Evolutionary conservation across 1,140 invertebrate genomes (phyloP).

Genomic region (Frieseomelitta varia): DNA sequence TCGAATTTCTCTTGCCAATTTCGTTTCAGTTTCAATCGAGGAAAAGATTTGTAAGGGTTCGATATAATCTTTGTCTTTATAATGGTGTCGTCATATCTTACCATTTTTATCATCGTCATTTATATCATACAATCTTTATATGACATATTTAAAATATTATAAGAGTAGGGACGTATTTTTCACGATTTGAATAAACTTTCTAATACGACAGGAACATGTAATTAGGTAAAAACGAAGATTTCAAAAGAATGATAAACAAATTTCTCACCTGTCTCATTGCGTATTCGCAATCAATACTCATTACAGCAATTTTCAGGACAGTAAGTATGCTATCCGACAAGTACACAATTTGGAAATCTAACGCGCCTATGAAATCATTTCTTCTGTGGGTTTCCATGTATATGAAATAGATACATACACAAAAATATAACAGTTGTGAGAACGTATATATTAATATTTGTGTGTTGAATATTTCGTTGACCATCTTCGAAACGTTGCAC

Average conservation of each 20-base stretch:
- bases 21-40: no score
- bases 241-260: background rate
- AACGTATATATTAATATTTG: constrained; percentile 14
- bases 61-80: no score
- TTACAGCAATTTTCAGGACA: background rate
- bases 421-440: background rate
- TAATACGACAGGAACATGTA: background rate
- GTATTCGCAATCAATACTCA: constrained; percentile 15
- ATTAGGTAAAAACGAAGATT: background rate
- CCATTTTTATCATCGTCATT: no score
- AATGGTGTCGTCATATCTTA: no score
- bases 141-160: no score
- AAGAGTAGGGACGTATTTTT: no score
- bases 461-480: constrained; percentile 8
- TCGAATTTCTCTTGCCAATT: no score
- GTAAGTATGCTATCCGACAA: accelerated
- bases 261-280: constrained; percentile 27
- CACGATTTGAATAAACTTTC: no score
- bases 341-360: accelerated
- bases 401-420: background rate
- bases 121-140: no score
- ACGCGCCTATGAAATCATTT: accelerated
- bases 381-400: background rate
- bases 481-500: constrained; percentile 5
- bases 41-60: no score